Base-by-base conservation (phyloP, 1,140 invertebrate genomes). In the Drosophila seguyi region DNA sequence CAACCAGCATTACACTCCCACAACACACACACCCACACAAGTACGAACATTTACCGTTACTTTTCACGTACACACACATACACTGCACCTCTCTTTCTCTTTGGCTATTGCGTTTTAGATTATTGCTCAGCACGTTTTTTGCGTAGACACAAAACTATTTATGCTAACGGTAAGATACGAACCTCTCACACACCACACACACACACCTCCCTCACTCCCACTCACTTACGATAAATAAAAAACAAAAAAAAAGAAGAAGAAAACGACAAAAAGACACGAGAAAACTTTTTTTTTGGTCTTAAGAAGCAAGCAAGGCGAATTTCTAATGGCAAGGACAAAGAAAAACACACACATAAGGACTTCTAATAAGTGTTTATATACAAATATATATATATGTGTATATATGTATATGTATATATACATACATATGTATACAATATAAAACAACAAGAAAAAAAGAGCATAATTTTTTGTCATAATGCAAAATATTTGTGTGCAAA, bases 311-410 rank as follows among this genome's bases (percentile, higher is more conserved):
- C 7, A 42, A 36, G 31, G 25, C 63, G 38, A 55, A 55, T 47
- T 50, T 59, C 61, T 44, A 76, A 44, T 8, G 36, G 59, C 25
- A 67, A 76, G 44, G 38, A 56, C 48, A 68, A 87, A 79, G 72
- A 61, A 80, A 75, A 53, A 73, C 52, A 73, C 62, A 74, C 66
- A 85, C n/a, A n/a, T 27, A 71, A 87, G 75, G 56, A 86, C 83
- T 87, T 87, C 84, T 87, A 71, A 80, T 88, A 88, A 88, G 79
- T 87, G 84, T 87, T 87, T 87, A 87, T 83, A 87, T 78, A 85
- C 81, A 85, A 71, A 85, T 63, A 84, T 74, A 85, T 42, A 39
- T 38, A 38, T 39, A 29, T 50, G 7, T 45, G 22, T 47, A 18
- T 31, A 20, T 50, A 34, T 42, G 38, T 34, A 77, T 57, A 78